These are phyloP conservation scores for Marmota flaviventris DNA, from an alignment of 2,113 vertebrate species.

Conservation along the genomic window DNA sequence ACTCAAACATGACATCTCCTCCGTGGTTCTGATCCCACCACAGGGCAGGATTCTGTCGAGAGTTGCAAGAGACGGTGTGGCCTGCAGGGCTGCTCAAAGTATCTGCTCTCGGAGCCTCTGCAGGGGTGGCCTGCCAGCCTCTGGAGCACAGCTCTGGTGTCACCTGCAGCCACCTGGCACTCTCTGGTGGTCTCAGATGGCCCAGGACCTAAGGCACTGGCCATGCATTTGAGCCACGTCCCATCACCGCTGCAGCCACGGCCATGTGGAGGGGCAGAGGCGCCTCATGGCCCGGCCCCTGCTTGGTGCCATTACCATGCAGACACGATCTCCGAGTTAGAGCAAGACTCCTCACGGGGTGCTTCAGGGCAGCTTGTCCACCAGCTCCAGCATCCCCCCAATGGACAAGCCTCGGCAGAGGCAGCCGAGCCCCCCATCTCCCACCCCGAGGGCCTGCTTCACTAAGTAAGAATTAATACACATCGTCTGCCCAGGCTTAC, in stretches of 20 bases:
- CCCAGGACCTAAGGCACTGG: neutral
- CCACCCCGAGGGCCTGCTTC: neutral
- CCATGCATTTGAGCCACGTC: too few species aligned
- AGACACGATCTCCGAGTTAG: neutral
- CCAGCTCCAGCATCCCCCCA: rapidly evolving
- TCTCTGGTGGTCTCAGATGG: neutral
- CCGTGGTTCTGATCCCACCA: neutral
- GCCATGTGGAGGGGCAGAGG: rapidly evolving
- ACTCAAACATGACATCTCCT: neutral
- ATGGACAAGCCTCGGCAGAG: neutral
- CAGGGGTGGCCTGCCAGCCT: neutral
- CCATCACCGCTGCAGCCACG: rapidly evolving
- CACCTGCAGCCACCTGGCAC: neutral
- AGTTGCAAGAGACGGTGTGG: neutral
- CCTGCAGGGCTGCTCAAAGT: neutral
- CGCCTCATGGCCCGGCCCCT: rapidly evolving
- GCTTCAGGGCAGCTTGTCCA: neutral
- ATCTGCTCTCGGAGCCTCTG: neutral
- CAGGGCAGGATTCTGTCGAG: neutral
- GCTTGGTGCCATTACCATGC: neutral
- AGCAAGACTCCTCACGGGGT: neutral
- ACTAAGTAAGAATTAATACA: neutral
- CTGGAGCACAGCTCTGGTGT: too few species aligned
- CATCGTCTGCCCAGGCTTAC: constrained; percentile 1
- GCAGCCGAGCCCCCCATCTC: neutral